A percentile compares a stretch with the other conserved stretches of the same genome.
Conservation (phyloP, 2,888 invertebrate genomes). For the Odiellus spinosus region DNA sequence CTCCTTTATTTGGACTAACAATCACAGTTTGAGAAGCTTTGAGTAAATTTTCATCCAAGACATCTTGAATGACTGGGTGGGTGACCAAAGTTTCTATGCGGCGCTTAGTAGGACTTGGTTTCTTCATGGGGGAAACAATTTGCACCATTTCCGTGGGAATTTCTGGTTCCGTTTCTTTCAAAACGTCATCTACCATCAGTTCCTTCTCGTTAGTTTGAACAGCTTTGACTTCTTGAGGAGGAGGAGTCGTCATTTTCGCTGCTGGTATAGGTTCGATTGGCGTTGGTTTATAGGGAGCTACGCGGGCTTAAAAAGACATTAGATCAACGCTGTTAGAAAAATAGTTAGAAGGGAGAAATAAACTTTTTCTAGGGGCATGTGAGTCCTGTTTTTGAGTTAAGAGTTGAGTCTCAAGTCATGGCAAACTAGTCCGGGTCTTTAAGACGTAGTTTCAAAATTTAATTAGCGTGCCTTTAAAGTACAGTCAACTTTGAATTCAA, state of each 20-base stretch:
- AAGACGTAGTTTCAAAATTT: too few species aligned
- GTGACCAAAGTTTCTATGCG: too few species aligned
- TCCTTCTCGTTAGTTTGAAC: background rate
- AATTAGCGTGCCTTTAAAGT: too few species aligned
- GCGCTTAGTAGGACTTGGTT: too few species aligned
- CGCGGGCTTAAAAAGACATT: background rate
- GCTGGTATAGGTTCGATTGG: slow-evolving; percentile 4
- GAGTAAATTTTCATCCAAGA: background rate
- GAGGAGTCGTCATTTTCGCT: background rate
- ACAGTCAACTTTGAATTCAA: too few species aligned
- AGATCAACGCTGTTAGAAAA: background rate
- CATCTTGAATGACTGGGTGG: too few species aligned
- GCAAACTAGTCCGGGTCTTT: too few species aligned
- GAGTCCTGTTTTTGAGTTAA: too few species aligned
- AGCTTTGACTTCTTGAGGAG: background rate
- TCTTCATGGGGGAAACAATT: background rate
- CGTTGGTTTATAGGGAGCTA: slow-evolving; percentile 11
- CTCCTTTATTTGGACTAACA: too few species aligned
- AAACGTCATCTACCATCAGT: background rate
- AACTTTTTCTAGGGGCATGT: too few species aligned
- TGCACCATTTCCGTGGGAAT: slow-evolving; percentile 1
- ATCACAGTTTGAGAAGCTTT: background rate
- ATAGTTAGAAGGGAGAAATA: background rate
- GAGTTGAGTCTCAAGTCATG: too few species aligned
- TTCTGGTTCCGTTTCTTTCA: background rate